Base-by-base conservation (phyloP, 2,113 vertebrate genomes). In the Monarcha castaneiventris region DNA sequence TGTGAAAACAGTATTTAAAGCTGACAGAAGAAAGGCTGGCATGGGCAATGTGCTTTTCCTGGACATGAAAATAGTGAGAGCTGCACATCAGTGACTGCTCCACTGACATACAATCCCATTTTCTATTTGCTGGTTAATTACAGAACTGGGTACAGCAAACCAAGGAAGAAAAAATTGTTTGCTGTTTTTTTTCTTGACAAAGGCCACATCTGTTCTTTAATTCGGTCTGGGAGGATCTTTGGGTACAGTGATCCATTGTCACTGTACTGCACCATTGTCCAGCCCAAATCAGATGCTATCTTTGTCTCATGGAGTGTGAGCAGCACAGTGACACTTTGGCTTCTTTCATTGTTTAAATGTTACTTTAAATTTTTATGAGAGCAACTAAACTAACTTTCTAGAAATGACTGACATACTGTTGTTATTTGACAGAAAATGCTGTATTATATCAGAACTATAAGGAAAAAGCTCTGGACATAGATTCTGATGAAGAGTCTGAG, bases 371-470 rank as follows among this genome's bases (percentile, higher is more conserved):
- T 69, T 80, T 71, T 55, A 41, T 72, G 88, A 66, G 35, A 84
- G 41, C 72, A 86, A 12, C 63, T 86, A 69, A 84, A 51, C 30
- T 66, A 62, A 61, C 54, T 80, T 84, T 30, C 9, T 41, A 58
- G n/a, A 39, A 66, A 6, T 75, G 84, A 66, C 52, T 94, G 79
- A 87, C 61, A 49, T 13, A 3, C 26, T 55, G 35, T 66, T 94
- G 49, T 89, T 86, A 17, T 77, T 88, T 96, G 95, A 51, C 96
- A 99, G 99, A 99, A 97, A 99, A 99, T 25, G 99, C 99, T 73
- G 98, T 99, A 9, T 96, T 99, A 32, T 99, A 99, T 97, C 99
- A 99, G 97, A 99, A 99, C 98, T 99, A 99, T 95, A 98, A 99
- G 97, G 99, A 99, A 93, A 99, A 99, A 94, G 99, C 99, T 23